Conservation (phyloP, 2,888 invertebrate genomes). For the Criorhina ranunculi region DNA sequence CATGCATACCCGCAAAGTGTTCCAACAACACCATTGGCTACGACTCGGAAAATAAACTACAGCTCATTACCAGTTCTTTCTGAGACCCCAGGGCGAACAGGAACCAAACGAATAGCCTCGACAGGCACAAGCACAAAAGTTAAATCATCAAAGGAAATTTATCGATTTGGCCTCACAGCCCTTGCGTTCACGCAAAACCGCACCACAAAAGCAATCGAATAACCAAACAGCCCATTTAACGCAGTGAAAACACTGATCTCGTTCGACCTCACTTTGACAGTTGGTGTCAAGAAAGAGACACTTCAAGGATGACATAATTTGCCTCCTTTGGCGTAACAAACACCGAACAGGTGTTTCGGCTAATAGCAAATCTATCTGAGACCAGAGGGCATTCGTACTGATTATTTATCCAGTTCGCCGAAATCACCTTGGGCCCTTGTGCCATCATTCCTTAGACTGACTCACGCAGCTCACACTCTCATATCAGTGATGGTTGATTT, state of each 20-base stretch:
- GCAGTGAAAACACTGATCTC: constrained; percentile 17
- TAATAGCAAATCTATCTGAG: constrained; percentile 60
- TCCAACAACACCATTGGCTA: constrained; percentile 9
- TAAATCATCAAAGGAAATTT: constrained; percentile 62
- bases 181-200: constrained; percentile 34
- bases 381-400: constrained; percentile 60
- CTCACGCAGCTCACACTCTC: constrained; percentile 25
- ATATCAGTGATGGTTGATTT: constrained; percentile 68
- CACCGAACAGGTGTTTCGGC: constrained; percentile 65
- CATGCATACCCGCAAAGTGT: constrained; percentile 20
- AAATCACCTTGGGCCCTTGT: constrained; percentile 28
- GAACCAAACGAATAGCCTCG: constrained; percentile 5
- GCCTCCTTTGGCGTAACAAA: constrained; percentile 53
- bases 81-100: constrained; percentile 4
- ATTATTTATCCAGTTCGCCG: constrained; percentile 57
- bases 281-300: constrained; percentile 30
- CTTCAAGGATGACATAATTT: constrained; percentile 54
- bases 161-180: constrained; percentile 42
- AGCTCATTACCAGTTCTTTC: constrained; percentile 22
- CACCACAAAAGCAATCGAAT: constrained; percentile 65
- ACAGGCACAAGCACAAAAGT: constrained; percentile 35
- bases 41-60: constrained; percentile 28
- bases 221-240: constrained; percentile 49
- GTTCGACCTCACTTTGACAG: constrained; percentile 28
- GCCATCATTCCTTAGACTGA: constrained; percentile 39